Conservation (phyloP, 2,797 vertebrate species). For the Clamator glandarius region DNA sequence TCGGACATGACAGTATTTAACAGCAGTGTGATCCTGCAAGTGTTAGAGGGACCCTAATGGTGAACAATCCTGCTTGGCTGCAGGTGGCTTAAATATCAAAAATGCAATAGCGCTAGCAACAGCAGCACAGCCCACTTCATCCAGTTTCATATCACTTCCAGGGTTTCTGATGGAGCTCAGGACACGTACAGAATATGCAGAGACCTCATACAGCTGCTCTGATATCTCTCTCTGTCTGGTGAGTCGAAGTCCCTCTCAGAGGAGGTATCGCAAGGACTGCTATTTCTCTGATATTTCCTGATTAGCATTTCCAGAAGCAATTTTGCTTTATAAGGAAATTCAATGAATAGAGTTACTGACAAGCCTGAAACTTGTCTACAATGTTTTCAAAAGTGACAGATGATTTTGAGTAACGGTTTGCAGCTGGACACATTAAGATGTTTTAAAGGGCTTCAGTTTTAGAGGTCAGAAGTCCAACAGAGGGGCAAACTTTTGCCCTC, state of each 20-base stretch:
- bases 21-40: neutral
- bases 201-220: slow-evolving; percentile 18
- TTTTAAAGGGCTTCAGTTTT: neutral
- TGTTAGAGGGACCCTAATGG: neutral
- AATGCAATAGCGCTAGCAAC: neutral
- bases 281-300: slow-evolving; percentile 37
- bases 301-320: slow-evolving; percentile 47
- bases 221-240: neutral
- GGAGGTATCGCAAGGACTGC: slow-evolving; percentile 9
- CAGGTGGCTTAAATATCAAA: neutral
- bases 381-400: slow-evolving; percentile 8
- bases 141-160: neutral
- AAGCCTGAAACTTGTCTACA: slow-evolving; percentile 7
- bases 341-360: slow-evolving; percentile 33
- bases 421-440: slow-evolving; percentile 15
- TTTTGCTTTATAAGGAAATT: slow-evolving; percentile 46
- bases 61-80: neutral
- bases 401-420: neutral
- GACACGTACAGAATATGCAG: neutral
- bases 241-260: slow-evolving; percentile 12
- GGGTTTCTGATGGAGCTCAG: neutral
- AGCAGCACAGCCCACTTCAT: neutral
- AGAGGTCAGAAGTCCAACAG: neutral
- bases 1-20: neutral
- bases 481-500: neutral